Base-by-base conservation (phyloP, 2,888 invertebrate species). In the Dichetophora obliterata region DNA sequence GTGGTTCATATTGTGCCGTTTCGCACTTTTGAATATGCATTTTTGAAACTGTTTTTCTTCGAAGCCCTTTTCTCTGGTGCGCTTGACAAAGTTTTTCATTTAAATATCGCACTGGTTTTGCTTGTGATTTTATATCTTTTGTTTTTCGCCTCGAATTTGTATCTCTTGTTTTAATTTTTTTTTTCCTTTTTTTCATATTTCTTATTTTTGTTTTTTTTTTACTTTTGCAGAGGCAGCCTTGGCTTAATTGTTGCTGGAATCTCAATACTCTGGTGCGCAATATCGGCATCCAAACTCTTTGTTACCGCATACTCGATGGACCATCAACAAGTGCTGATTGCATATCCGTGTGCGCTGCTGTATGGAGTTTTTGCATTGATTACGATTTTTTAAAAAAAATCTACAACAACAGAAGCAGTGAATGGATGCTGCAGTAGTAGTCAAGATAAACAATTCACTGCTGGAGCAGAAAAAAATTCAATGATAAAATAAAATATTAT, bases 361-460 rank as follows among this genome's bases (percentile, higher is more conserved):
- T 95, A 95, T 87, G 94, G 94, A 77, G 93, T 95, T 75, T 95
- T 95, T 88, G 94, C 94, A 65, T 91, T 95, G 80, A 91, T 95
- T 82, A 94, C 94, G 79, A 93, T 95, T 83, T 95, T 94, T 89
- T 94, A 90, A 91, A 75, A 27, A 72, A 82, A 81, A 81, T 75
- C 43, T 72, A 82, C 22, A 16, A 14, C 43, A 73, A 68, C 43
- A 68, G 31, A 8, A 57, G 14, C 11, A 61, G 34, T 11, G n/a
- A n/a, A n/a, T n/a, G 8, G 27, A 31, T 31, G 61, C 61, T 31
- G 27, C 24, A 31, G 24, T 16, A 50, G 27, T 11, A 31, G 34
- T 6, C 22, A 31, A n/a, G n/a, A 72, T 19, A 37, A 34, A 59
- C 5, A 24, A 54, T 19, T 19, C 54, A 16, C 14, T 22, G 22